Base-by-base conservation (phyloP, 2,797 vertebrate genomes). In the Falco naumanni region DNA sequence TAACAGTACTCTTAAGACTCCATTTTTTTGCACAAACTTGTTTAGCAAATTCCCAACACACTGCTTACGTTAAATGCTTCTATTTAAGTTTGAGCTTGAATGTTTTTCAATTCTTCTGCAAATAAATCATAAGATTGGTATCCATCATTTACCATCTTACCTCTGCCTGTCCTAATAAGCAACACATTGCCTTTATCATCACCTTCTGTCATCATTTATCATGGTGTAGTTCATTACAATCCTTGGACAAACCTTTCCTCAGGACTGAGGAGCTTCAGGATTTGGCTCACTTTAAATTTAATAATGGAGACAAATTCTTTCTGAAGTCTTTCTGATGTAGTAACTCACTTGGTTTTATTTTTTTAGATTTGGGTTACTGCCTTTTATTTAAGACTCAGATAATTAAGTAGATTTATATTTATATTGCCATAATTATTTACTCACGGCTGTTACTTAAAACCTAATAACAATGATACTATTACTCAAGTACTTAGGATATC, bases 401-500 rank as follows among this genome's bases (percentile, higher is more conserved):
- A 89, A 89, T 88, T 83, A 89, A 80, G 29, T 41, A 70, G 48
- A 71, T 80, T 72, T 66, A 19, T 70, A 43, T 51, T 74, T 86
- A 79, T 51, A 70, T 41, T 87, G 41, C 45, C 25, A 63, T 69
- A 63, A 45, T 69, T 85, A 71, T 82, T 89, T 87, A 87, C 21
- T 78, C 33, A 47, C 28, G 50, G 79, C 51, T 87, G n/a, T 84
- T 93, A 89, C 59, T 94, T 93, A 66, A 93, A 84, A 63, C 48
- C 39, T 64, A 70, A 45, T 37, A 93, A 95, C 70, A 54, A 72
- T n/a, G 26, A 57, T 31, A 39, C 79, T 70, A 89, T 53, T 87
- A 60, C 50, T 94, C 56, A 86, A 50, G 53, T 63, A n/a, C 60
- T 89, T 60, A 45, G 24, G 69, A 68, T 75, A 57, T 60, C 41